Percentiles rank a stretch among this genome's conserved stretches.
These are phyloP conservation scores for Vandiemenella viatica DNA, from an alignment of 2,888 invertebrate genomes.

Conservation along the genomic window DNA sequence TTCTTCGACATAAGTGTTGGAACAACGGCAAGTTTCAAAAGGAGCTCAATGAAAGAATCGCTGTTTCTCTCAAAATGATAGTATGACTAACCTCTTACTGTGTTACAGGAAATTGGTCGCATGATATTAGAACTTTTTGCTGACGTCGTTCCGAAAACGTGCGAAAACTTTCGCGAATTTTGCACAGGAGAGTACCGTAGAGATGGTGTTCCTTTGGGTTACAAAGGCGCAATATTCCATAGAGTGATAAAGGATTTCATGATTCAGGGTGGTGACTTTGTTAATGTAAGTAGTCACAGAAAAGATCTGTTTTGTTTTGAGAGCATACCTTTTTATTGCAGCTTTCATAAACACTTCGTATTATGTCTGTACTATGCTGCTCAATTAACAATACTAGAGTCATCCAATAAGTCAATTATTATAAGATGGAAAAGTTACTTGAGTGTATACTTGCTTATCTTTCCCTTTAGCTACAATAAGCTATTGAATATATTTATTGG, in stretches of 20 bases:
- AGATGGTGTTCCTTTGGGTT: conserved; percentile 92
- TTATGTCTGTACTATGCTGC: too few relatives aligned
- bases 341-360: too few relatives aligned
- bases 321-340: too few relatives aligned
- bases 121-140: conserved; percentile 97
- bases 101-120: conserved; percentile 75
- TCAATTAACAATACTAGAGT: too few relatives aligned
- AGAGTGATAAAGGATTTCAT: conserved; percentile 99
- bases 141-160: conserved; percentile 90
- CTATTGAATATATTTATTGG: too few relatives aligned
- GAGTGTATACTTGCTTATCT: too few relatives aligned
- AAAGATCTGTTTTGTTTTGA: background rate
- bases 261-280: conserved; percentile 99
- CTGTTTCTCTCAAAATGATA: background rate
- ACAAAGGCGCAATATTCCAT: conserved; percentile 92
- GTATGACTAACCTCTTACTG: background rate
- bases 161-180: conserved; percentile 95
- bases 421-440: too few relatives aligned
- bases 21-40: conserved; percentile 60
- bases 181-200: conserved; percentile 95
- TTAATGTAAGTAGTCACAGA: conserved; percentile 56
- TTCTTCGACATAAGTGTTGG: conserved; percentile 97
- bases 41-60: too few relatives aligned
- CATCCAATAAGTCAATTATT: too few relatives aligned
- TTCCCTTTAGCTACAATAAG: too few relatives aligned